Conservation (phyloP, 2,888 invertebrate species). For the Nezara viridula region DNA sequence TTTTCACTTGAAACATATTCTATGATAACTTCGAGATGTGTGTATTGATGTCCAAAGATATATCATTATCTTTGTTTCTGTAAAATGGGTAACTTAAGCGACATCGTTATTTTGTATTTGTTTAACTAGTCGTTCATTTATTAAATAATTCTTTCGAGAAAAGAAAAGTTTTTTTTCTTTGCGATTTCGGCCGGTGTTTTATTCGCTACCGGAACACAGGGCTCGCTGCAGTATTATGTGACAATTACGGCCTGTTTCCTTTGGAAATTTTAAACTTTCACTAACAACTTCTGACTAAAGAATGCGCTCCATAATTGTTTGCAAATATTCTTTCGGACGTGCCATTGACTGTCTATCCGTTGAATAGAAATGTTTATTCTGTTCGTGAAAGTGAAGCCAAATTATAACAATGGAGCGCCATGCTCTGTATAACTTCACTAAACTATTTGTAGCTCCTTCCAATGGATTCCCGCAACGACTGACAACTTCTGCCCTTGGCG, state of each 20-base stretch:
- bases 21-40: too few species aligned
- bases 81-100: too few species aligned
- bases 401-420: slow-evolving; percentile 9
- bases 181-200: neutral
- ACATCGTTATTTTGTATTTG: too few species aligned
- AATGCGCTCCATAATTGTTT: slow-evolving; percentile 32
- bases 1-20: too few species aligned
- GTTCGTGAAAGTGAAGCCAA: slow-evolving; percentile 23
- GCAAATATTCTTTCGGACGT: slow-evolving; percentile 30
- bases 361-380: slow-evolving; percentile 37
- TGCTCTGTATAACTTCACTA: slow-evolving; percentile 25
- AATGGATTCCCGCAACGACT: neutral
- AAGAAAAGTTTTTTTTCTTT: neutral
- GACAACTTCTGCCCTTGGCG: neutral
- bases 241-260: neutral
- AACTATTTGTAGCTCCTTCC: neutral
- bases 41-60: too few species aligned
- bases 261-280: neutral
- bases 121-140: too few species aligned
- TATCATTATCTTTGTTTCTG: too few species aligned
- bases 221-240: neutral
- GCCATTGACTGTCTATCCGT: neutral
- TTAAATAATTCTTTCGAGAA: too few species aligned
- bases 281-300: neutral
- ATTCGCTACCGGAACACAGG: neutral